phyloP scores from a whole-genome alignment of 2,797 vertebrate genomes.

The Sarcoramphus papa region DNA sequence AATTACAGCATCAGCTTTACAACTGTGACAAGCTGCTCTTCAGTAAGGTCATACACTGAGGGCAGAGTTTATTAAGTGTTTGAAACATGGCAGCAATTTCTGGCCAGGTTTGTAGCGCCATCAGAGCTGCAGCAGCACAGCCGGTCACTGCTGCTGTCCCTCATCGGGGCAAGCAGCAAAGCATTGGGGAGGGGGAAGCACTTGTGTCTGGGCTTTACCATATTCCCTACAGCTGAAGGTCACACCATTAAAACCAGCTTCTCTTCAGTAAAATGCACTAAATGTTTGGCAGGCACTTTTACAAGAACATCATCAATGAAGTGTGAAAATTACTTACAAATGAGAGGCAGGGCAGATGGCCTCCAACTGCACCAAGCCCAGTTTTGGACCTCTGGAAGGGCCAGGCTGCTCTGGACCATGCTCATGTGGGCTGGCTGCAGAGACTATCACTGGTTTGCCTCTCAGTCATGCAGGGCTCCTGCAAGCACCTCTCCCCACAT shows the following conservation, averaged over 20 bases:
- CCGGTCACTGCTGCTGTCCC: neutral
- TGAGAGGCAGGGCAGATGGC: neutral
- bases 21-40: conserved; percentile 29
- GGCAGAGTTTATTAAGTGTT: conserved; percentile 34
- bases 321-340: neutral
- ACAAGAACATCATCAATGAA: neutral
- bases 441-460: neutral
- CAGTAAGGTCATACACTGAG: neutral
- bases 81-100: conserved; percentile 1
- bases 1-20: conserved; percentile 59
- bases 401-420: neutral
- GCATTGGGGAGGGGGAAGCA: neutral
- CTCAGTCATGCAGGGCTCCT: neutral
- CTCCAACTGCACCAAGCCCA: too few species aligned
- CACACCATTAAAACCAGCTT: neutral
- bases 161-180: neutral
- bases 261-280: neutral
- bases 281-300: neutral
- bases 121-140: neutral
- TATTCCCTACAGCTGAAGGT: neutral
- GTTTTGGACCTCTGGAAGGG: neutral
- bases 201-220: neutral
- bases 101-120: neutral
- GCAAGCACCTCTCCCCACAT: too few species aligned
- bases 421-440: neutral